Conservation (phyloP, 1,140 invertebrate genomes). For the Bombyx mandarina region DNA sequence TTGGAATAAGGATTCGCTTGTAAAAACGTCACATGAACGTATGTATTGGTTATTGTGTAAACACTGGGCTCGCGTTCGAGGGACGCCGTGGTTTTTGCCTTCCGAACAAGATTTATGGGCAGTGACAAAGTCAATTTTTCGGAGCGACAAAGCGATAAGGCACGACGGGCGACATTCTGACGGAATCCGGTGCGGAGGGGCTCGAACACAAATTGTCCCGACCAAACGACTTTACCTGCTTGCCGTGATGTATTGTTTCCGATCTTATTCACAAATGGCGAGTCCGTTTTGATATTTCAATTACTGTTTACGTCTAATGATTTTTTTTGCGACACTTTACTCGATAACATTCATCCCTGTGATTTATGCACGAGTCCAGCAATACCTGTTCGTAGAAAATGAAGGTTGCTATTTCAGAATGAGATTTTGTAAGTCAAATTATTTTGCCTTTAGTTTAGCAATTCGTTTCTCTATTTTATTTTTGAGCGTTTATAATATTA, state of each 20-base stretch:
- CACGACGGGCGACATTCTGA: slow-evolving; percentile 37
- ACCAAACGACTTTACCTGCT: slow-evolving; percentile 61
- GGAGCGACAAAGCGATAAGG: slow-evolving; percentile 34
- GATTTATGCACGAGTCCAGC: too few relatives aligned
- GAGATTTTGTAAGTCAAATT: too few relatives aligned
- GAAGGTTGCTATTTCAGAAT: too few relatives aligned
- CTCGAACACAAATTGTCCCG: slow-evolving; percentile 62
- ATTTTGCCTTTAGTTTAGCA: too few relatives aligned
- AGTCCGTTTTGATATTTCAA: slow-evolving; percentile 49
- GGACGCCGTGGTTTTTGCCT: slow-evolving; percentile 47
- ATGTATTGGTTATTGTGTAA: slow-evolving; percentile 48
- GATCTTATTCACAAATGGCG: slow-evolving; percentile 19
- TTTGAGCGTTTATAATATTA: too few relatives aligned
- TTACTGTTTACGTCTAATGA: slow-evolving; percentile 18
- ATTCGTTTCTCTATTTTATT: too few relatives aligned
- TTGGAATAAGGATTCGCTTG: too few relatives aligned
- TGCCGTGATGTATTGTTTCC: slow-evolving; percentile 57
- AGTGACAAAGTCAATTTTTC: slow-evolving; percentile 66
- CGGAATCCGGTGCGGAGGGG: slow-evolving; percentile 51
- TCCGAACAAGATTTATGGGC: slow-evolving; percentile 56
- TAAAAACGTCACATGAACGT: slow-evolving; percentile 13
- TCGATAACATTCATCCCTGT: too few relatives aligned
- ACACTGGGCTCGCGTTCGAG: slow-evolving; percentile 42
- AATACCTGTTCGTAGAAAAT: too few relatives aligned
- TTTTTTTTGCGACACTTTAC: too few relatives aligned